Percentiles rank a stretch among this genome's conserved stretches.
These are phyloP conservation scores for Papilio machaon DNA, from an alignment of 1,140 invertebrate species.

Conservation along the genomic window DNA sequence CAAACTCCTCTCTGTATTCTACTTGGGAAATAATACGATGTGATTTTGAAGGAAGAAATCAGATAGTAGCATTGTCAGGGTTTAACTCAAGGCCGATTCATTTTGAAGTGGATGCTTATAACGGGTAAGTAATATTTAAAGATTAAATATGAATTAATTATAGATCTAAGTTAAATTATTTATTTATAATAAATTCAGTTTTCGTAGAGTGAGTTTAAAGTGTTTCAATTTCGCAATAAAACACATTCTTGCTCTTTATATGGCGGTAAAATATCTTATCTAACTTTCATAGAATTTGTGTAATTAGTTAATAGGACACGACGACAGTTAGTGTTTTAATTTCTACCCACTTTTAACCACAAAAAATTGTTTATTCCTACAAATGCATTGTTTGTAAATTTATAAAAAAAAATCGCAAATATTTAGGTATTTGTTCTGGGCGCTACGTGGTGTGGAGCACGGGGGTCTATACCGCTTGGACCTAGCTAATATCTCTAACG, in stretches of 20 bases:
- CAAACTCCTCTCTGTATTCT: conserved; percentile 57
- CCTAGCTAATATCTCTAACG: conserved; percentile 87
- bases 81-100: conserved; percentile 86
- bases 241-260: too few species aligned
- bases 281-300: too few species aligned
- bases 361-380: too few species aligned
- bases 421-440: conserved; percentile 92
- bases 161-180: background rate
- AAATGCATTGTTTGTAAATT: too few species aligned
- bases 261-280: too few species aligned
- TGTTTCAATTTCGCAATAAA: too few species aligned
- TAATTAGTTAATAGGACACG: too few species aligned
- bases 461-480: conserved; percentile 91
- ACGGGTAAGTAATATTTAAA: conserved; percentile 85
- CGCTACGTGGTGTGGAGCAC: conserved; percentile 79
- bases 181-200: too few species aligned
- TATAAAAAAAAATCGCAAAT: background rate
- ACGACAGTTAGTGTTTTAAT: too few species aligned
- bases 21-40: conserved; percentile 89
- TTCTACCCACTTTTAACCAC: too few species aligned
- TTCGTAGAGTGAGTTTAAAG: too few species aligned
- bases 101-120: conserved; percentile 95
- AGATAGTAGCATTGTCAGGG: conserved; percentile 86
- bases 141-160: background rate
- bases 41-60: conserved; percentile 86